Base-by-base conservation (phyloP, 92 coral and sea anemone species). In the Zoanthus sansibaricus region DNA sequence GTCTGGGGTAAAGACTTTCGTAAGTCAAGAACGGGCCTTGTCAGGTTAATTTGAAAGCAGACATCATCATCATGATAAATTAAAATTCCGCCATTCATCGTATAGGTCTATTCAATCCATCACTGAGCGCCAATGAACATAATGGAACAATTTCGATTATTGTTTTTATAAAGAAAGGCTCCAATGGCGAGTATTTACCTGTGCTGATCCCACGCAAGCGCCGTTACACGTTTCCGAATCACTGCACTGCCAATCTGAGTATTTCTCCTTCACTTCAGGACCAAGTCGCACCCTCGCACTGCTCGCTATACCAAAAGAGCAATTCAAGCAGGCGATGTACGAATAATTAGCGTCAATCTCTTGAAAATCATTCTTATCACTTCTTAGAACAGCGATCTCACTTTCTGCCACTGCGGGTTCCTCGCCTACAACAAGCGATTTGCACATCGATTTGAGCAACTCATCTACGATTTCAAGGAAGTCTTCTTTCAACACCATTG, bases 201-300 rank as follows among this genome's bases (percentile, higher is more conserved):
- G 98, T 42, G 94, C 92, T 9, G 98, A 88, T 55, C 93, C 98
- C 7, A 96, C 78, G 77, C 98, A 96, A 55, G 98, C 95, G 49
- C 98, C 98, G 47, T 92, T 96, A 72, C 98, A 94, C 2, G 91
- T 92, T 46, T 96, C 94, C 33, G 90, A 92, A 30, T 56, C 83
- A 13, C 80, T 70, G 59, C 98, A 94, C 46, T 89, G 88, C 98
- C 98, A 96, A 37, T 89, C 80, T 18, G 80, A 91, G 77, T 96
- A 94, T 67, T 14, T 82, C 21, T 86, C 88, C 83, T 94, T 91
- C 83, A 96, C 72, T 14, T 93, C 51, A 51, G 82, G 67, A 10
- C 98, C 98, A 67, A 96, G 92, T 62, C 89, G 71, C 20, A 88
- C 91, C 47, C 87, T 83, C 70, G 94, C 98, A 52, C 88, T 88